A percentile compares a stretch with the other conserved stretches of the same genome.
phyloP scores from a whole-genome alignment of 2,888 invertebrate genomes.

The Dicranocentrus wangi region DNA sequence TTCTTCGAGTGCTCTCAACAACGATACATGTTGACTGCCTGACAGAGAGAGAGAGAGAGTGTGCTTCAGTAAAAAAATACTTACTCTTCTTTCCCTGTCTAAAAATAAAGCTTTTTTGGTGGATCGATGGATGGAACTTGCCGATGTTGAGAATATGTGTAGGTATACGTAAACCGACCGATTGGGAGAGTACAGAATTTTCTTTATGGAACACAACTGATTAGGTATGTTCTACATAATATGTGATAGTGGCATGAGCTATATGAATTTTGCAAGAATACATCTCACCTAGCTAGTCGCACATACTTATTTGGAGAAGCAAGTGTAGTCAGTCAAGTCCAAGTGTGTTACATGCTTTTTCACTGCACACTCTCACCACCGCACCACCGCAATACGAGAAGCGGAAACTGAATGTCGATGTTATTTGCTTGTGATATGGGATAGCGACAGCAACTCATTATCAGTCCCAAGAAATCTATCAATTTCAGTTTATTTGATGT shows the following conservation, averaged over 20 bases:
- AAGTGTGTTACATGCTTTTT: too few relatives aligned
- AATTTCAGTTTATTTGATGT: background rate
- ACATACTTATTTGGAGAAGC: background rate
- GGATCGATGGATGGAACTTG: slow-evolving; percentile 53
- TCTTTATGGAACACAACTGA: too few relatives aligned
- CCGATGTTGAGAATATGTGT: background rate
- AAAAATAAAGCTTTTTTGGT: slow-evolving; percentile 48
- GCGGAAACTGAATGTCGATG: too few relatives aligned
- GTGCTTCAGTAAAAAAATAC: background rate
- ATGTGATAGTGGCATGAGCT: too few relatives aligned
- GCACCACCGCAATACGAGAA: too few relatives aligned
- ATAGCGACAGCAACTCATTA: background rate
- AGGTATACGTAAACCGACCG: too few relatives aligned
- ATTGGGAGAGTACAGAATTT: too few relatives aligned
- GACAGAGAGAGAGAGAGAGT: background rate
- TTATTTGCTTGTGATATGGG: too few relatives aligned
- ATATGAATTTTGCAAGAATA: background rate
- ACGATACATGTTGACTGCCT: background rate
- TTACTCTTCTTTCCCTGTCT: slow-evolving; percentile 26
- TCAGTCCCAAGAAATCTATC: background rate
- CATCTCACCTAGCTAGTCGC: background rate
- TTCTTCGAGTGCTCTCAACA: background rate
- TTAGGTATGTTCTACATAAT: too few relatives aligned
- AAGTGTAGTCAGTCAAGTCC: too few relatives aligned
- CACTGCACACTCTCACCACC: too few relatives aligned